Evolutionary conservation across 2,113 vertebrate genomes (phyloP), one percentile per base, ranked within the genome.

Genomic region (Gambusia affinis): DNA sequence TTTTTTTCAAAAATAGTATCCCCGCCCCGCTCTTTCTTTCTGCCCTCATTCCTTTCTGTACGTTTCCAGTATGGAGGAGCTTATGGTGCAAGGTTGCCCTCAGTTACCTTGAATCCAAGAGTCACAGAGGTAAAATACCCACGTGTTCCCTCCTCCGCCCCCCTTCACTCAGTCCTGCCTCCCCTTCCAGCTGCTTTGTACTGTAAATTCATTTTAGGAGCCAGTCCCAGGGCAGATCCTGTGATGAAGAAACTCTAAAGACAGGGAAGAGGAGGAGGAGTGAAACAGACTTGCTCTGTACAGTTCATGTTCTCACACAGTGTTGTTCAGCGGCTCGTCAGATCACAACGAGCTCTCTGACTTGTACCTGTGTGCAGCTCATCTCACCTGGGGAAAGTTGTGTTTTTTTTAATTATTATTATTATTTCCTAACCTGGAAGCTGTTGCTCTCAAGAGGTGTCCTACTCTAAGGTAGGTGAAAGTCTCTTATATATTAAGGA

Each of bases 241-340:
- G 51, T 57, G 51, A 88, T 89, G 79, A 83, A 90, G 85, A 79
- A 90, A 85, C 73, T 80, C 31, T 81, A 68, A 68, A 81, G 86
- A 83, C 72, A 80, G 85, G 85, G 87, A 79, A 85, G 91, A 91
- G 89, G 33, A 35, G 87, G 91, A 91, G 90, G 88, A 85, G 89
- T 92, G 85, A 89, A 89, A 85, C 79, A 73, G 75, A 37, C 79
- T 75, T 70, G 35, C 78, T 75, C 68, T 70, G 84, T 63, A 65
- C 73, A 73, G 69, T 84, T 75, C 76, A 78, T 73, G 85, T 88
- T 79, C 88, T 88, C 88, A 82, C 65, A 86, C 64, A 74, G 79
- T 85, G 82, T 70, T 35, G 82, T 69, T 44, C 75, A 83, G 78
- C 71, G 64, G 65, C 68, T 72, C 73, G 75, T 61, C 69, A 64